These are phyloP conservation scores for Brachyrhaphis roseni DNA, from an alignment of 2,797 vertebrate species.

Conservation along the genomic window DNA sequence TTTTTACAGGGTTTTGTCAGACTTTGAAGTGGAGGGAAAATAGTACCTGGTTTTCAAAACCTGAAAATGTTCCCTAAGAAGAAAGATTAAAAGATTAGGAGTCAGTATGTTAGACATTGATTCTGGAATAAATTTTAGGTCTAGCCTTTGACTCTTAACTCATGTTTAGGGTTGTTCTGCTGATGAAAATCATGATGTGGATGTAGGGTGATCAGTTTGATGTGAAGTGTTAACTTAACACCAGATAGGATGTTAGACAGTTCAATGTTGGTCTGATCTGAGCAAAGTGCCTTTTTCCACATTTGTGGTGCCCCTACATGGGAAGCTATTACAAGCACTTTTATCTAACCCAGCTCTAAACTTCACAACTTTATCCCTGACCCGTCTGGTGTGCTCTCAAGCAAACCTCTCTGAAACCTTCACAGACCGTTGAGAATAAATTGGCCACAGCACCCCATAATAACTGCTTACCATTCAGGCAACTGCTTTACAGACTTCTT, in stretches of 20 bases:
- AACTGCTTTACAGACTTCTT: conserved; percentile 36
- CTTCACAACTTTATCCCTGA: background rate
- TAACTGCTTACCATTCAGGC: conserved; percentile 13
- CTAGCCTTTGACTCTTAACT: background rate
- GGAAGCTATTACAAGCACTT: background rate
- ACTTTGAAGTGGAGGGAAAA: background rate
- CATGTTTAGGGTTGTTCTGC: background rate
- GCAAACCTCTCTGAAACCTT: background rate
- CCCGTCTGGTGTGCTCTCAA: background rate
- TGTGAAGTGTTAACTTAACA: background rate
- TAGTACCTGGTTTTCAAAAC: background rate
- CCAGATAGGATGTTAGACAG: background rate
- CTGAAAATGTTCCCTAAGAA: background rate
- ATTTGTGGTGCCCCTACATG: background rate
- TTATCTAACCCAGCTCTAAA: background rate
- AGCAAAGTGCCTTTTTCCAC: background rate
- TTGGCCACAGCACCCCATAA: background rate
- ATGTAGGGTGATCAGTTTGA: background rate
- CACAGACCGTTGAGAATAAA: background rate
- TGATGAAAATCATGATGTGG: background rate
- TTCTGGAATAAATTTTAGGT: background rate
- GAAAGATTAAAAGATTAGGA: background rate
- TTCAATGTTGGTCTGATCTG: background rate
- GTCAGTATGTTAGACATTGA: background rate
- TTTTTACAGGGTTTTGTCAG: background rate